Conservation (phyloP, 1,140 invertebrate species). For the Papilio glaucus region DNA sequence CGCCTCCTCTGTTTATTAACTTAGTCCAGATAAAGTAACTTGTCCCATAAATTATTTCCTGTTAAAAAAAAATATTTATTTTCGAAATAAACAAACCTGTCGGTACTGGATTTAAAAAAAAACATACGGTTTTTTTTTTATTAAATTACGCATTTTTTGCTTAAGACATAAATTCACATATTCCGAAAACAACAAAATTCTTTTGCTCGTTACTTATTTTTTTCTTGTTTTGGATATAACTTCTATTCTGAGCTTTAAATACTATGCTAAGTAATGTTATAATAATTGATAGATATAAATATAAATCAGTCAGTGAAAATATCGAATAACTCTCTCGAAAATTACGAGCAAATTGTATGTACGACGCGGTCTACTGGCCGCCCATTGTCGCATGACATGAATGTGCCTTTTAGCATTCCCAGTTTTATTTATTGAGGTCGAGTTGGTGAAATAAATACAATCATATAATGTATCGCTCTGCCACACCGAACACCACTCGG, state of each 20-base stretch:
- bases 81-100: too few species aligned
- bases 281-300: not conserved
- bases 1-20: conserved; percentile 17
- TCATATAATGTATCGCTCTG: not conserved
- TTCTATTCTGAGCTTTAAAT: too few species aligned
- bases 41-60: too few species aligned
- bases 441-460: not conserved
- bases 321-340: not conserved
- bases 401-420: not conserved
- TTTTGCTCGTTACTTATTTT: too few species aligned
- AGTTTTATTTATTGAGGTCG: conserved; percentile 13
- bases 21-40: not conserved
- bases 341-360: not conserved
- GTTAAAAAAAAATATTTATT: too few species aligned
- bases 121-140: too few species aligned
- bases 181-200: too few species aligned
- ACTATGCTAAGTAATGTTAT: not conserved
- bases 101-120: too few species aligned
- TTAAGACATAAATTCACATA: too few species aligned
- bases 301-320: not conserved
- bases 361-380: not conserved
- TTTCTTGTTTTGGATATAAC: too few species aligned
- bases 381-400: not conserved
- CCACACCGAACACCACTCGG: too few species aligned
- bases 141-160: too few species aligned